Evolutionary conservation across 1,140 invertebrate genomes (phyloP), one percentile per base, ranked within the genome.

Genomic region (Mylabris phalerata): DNA sequence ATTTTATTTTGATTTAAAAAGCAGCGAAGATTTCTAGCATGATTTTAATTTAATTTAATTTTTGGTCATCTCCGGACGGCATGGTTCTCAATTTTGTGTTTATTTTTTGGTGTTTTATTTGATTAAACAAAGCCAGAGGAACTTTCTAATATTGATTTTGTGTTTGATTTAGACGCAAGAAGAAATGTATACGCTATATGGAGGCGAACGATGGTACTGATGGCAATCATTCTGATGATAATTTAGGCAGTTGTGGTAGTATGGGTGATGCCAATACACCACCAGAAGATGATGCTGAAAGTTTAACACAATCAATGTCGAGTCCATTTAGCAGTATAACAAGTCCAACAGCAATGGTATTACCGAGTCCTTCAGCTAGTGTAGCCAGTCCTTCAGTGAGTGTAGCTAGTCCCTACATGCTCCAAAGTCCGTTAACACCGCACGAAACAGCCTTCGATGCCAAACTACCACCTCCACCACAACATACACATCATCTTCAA

Each of bases 141-240:
- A 19, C 19, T 19, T 19, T 19, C 19, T 19, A 19, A 19, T 19
- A 19, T 19, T 19, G 19, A 19, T 19, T 11, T 42, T 2, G 41
- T 42, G 9, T 42, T 42, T 64, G 71, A 84, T 86, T 32, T 82
- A 97, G 94, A 82, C 90, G 94, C 82, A 98, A 98, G 84, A 98
- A 98, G 81, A 97, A 96, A 81, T 98, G 94, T 82, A 92, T 96
- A 75, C 88, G 93, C 61, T 96, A 95, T 78, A 88, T 93, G 85
- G 87, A 84, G 79, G 83, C 83, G 74, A 80, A 87, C 68, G 79
- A 87, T 72, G 76, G 83, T 71, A 79, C 82, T 72, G 83, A 83
- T 66, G 84, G 85, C 65, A 89, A 90, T 67, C 83, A 84, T 61
- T 87, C 85, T 56, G 87, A 89, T 70, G 89, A 92, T 62, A 89